These are phyloP conservation scores for Anas platyrhynchos DNA, from an alignment of 2,113 vertebrate genomes.

Conservation along the genomic window DNA sequence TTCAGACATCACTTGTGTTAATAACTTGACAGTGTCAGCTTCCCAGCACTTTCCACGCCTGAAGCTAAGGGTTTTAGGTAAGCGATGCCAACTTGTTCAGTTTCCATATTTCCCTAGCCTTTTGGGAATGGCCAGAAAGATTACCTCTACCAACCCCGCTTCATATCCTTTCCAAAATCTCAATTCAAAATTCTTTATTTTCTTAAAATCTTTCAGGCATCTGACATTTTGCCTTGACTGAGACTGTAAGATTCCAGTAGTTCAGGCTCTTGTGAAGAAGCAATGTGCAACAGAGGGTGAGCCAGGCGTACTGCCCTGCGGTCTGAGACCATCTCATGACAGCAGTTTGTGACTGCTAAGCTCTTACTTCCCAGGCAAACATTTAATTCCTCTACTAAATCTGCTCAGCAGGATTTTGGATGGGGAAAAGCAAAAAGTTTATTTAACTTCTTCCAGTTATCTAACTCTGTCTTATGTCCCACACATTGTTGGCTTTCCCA, in stretches of 20 bases:
- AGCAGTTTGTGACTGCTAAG: neutral
- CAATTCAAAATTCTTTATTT: neutral
- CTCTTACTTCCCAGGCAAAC: neutral
- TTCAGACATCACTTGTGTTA: neutral
- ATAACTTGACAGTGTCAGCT: neutral
- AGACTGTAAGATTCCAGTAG: neutral
- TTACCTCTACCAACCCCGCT: neutral
- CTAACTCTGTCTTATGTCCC: neutral
- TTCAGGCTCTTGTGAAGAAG: neutral
- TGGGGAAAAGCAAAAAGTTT: neutral
- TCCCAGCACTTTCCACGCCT: neutral
- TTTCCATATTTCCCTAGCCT: neutral
- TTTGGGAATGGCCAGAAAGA: neutral
- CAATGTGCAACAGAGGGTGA: neutral
- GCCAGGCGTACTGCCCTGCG: neutral
- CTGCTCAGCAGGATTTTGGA: neutral
- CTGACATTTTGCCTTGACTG: neutral
- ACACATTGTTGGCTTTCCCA: neutral
- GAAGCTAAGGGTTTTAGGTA: neutral
- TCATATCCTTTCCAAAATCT: neutral
- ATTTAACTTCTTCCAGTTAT: neutral
- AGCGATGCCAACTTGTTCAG: neutral
- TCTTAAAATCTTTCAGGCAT: neutral
- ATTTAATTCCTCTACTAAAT: neutral
- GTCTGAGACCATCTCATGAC: accelerated